Base-by-base conservation (phyloP, 2,797 vertebrate species). In the Poecilia velifera region DNA sequence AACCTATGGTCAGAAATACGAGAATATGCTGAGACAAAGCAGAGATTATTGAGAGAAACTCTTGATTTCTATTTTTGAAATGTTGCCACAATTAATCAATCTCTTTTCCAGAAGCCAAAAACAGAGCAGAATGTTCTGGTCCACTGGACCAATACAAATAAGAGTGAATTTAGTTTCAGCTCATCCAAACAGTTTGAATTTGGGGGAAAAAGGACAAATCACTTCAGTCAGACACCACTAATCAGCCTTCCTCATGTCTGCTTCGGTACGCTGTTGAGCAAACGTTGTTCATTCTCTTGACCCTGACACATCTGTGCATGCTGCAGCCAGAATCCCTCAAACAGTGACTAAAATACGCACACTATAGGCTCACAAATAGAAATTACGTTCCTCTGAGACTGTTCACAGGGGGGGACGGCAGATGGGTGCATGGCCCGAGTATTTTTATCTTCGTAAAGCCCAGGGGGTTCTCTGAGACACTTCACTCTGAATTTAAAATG, bases 371-470 rank as follows among this genome's bases (percentile, higher is more conserved):
- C 53, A 68, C 31, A 85, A 64, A 81, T 62, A 85, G 53, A 87
- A 80, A 82, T 53, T 7, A n/a, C 9, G 18, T 81, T 74, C 71
- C 74, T 87, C 79, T 86, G 78, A 75, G 82, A 78, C 72, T 59
- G 57, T 87, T 83, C 73, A 13, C 3, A 8, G 78, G 73, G 68
- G 57, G 43, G 78, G 77, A 76, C 55, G 64, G 86, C 89, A 93
- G 90, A 92, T 88, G 90, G 85, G 81, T 82, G 81, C 83, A 73
- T 18, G 64, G 76, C 64, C 79, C 73, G 79, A 84, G 73, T 91
- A 94, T 93, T 94, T 94, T 92, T 91, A 89, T 88, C 86, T 64
- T 78, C 78, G 74, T 76, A 72, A 55, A 80, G 72, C 85, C 87
- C 83, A 43, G 14, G 9, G 86, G 92, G 79, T 39, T 31, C 51